phyloP scores from a whole-genome alignment of 2,113 vertebrate genomes.

The Nettapus auritus region DNA sequence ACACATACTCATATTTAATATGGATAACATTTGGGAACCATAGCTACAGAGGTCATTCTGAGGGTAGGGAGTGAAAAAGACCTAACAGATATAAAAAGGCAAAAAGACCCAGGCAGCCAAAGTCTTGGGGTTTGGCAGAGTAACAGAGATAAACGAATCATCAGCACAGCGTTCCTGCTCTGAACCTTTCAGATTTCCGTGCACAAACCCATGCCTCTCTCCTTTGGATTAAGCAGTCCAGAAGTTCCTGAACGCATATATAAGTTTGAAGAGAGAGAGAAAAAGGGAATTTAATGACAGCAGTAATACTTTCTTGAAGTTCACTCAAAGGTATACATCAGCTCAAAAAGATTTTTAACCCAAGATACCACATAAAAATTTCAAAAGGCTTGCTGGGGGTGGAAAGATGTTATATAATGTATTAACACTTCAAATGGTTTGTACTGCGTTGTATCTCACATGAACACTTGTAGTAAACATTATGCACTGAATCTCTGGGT shows the following conservation, averaged over 20 bases:
- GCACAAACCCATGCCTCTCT: not conserved
- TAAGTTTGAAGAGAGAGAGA: not conserved
- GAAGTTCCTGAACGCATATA: not conserved
- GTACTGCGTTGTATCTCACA: not conserved
- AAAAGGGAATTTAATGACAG: not conserved
- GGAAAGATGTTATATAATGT: constrained; percentile 12
- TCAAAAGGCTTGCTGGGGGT: constrained; percentile 4
- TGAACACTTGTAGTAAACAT: accelerated
- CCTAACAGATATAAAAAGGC: not conserved
- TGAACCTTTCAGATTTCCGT: accelerated
- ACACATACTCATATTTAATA: not conserved
- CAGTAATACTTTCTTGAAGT: not conserved
- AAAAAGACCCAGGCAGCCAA: not conserved
- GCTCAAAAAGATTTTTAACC: not conserved
- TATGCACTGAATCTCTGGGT: not conserved
- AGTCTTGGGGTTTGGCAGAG: constrained; percentile 17
- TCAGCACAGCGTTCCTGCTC: not conserved
- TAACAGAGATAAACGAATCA: not conserved
- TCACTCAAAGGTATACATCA: not conserved
- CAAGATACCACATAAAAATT: not conserved
- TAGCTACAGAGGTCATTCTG: not conserved
- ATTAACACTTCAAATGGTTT: not conserved
- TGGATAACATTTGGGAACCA: not conserved
- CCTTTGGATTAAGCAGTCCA: not conserved
- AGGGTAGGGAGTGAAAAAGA: not conserved